Percentiles rank a stretch among this genome's conserved stretches.
Conservation (phyloP, 1,140 invertebrate genomes). For the Gonatopus flavifemur region DNA sequence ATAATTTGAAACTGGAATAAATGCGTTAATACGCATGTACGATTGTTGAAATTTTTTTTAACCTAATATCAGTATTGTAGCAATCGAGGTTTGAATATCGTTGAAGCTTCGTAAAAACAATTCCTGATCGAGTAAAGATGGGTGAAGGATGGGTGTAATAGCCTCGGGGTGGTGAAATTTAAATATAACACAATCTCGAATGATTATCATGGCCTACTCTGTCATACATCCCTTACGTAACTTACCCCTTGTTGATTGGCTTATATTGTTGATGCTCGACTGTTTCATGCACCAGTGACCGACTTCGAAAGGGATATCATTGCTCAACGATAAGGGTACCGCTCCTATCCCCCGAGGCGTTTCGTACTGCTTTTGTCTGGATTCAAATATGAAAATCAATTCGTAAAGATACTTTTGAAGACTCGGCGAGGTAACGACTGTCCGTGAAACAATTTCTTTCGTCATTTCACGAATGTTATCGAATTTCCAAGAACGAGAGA, state of each 20-base stretch:
- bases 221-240: slow-evolving; percentile 37
- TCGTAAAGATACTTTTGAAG: not conserved
- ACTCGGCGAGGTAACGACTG: not conserved
- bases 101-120: no score
- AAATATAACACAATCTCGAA: slow-evolving; percentile 56
- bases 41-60: no score
- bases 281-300: slow-evolving; percentile 60
- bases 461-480: no score
- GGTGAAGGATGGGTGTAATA: slow-evolving; percentile 12
- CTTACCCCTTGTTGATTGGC: slow-evolving; percentile 54
- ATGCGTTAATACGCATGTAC: no score
- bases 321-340: slow-evolving; percentile 56
- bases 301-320: slow-evolving; percentile 51
- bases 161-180: slow-evolving; percentile 39
- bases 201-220: slow-evolving; percentile 49
- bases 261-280: slow-evolving; percentile 60
- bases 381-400: slow-evolving; percentile 33
- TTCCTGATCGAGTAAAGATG: no score
- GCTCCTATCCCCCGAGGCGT: slow-evolving; percentile 39
- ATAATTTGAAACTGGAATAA: no score
- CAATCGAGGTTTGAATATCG: no score
- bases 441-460: no score
- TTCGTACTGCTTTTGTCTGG: slow-evolving; percentile 28
- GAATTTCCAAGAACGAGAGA: no score
- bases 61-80: no score